Conservation (phyloP, 2,113 vertebrate genomes). For the Cyanocitta stelleri region DNA sequence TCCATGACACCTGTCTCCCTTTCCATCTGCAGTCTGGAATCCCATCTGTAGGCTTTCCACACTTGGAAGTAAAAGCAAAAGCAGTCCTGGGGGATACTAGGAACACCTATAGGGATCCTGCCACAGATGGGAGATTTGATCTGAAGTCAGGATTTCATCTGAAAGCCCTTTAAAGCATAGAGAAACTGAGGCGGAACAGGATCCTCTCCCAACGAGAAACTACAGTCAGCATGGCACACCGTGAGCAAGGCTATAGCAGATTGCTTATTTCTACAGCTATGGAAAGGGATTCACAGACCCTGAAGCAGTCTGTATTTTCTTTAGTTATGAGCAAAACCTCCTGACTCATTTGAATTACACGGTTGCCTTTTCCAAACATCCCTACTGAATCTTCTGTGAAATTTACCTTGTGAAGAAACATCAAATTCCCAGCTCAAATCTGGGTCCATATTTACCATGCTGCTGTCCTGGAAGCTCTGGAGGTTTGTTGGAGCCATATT, state of each 20-base stretch:
- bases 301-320: background rate
- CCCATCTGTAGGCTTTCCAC: background rate
- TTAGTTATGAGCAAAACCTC: background rate
- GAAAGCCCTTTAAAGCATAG: background rate
- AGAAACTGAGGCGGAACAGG: background rate
- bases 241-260: background rate
- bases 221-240: background rate
- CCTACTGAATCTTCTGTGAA: background rate
- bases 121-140: background rate
- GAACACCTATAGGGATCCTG: background rate
- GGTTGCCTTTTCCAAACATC: background rate
- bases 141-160: background rate
- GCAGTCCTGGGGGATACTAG: background rate
- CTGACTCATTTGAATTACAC: background rate
- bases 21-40: background rate
- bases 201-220: fast-evolving
- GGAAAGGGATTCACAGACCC: background rate
- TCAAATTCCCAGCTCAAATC: background rate
- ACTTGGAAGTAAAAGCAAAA: background rate
- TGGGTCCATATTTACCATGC: background rate
- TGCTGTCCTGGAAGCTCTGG: background rate
- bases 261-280: background rate
- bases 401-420: background rate
- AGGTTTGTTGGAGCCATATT: background rate
- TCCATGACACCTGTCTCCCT: background rate